A percentile compares a stretch with the other conserved stretches of the same genome.
Conservation (phyloP, 2,113 vertebrate genomes). For the Thalassarche chlororhynchos region DNA sequence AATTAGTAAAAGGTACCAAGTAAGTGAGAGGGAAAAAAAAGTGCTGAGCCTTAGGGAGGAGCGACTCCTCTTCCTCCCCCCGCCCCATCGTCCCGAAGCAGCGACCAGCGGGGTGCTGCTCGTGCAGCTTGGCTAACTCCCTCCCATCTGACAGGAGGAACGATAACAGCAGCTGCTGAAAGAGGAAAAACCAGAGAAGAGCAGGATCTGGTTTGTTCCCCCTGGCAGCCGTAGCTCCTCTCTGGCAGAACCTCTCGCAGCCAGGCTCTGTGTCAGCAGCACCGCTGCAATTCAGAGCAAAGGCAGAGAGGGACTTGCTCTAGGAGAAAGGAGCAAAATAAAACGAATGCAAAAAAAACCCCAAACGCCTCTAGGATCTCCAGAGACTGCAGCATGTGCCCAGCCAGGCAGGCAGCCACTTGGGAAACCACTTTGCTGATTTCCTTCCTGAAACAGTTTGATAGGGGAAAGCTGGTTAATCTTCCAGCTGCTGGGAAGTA, state of each 20-base stretch:
- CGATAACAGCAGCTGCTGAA: background rate
- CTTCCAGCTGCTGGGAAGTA: background rate
- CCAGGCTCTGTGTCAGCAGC: background rate
- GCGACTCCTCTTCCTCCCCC: background rate
- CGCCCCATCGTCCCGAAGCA: background rate
- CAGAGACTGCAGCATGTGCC: background rate
- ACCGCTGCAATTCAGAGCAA: background rate
- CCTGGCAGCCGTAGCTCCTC: background rate
- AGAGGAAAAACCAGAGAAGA: background rate
- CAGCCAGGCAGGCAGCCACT: background rate
- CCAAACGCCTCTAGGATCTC: background rate
- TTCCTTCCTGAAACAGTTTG: background rate
- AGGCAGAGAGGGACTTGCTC: background rate
- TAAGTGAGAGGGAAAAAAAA: background rate
- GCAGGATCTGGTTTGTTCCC: background rate
- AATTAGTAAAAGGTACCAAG: background rate
- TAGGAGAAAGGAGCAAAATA: background rate
- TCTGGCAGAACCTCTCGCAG: background rate
- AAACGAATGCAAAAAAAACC: background rate
- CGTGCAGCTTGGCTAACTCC: background rate
- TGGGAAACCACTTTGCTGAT: background rate
- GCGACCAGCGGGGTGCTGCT: background rate
- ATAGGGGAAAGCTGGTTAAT: background rate
- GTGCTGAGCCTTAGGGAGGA: background rate
- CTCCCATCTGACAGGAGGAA: rapidly evolving